These are phyloP conservation scores for Virgularia gustaviana DNA, from an alignment of 92 coral and sea anemone species.

Conservation along the genomic window DNA sequence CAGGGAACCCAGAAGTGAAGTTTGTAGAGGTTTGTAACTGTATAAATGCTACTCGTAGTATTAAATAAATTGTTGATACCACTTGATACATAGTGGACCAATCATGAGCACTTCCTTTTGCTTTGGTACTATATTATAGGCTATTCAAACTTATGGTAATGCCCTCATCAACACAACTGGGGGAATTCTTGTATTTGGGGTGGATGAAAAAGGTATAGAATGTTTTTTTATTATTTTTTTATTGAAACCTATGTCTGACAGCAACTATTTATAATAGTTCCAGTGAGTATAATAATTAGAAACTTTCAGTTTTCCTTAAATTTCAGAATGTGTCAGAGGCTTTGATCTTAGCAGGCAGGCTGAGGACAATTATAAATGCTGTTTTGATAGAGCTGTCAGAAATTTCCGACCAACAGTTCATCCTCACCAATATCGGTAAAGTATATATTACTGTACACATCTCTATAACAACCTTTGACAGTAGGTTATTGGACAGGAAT, in stretches of 20 bases:
- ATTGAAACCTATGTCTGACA: too few relatives aligned
- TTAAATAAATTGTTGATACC: background rate
- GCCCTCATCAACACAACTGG: conserved; percentile 68
- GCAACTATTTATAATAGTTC: too few relatives aligned
- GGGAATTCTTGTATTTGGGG: conserved; percentile 72
- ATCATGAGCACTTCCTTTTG: background rate
- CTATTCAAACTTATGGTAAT: conserved; percentile 45
- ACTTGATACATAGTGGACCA: background rate
- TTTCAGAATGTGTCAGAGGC: conserved; percentile 6
- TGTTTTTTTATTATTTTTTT: too few relatives aligned
- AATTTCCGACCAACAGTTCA: conserved; percentile 59
- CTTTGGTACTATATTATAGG: conserved; percentile 43
- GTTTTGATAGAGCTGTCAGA: conserved; percentile 58
- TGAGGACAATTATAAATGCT: conserved; percentile 54
- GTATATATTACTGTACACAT: background rate
- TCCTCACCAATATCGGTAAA: conserved; percentile 73
- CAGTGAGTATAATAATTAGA: too few relatives aligned
- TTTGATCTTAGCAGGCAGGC: conserved; percentile 28
- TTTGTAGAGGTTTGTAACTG: conserved; percentile 8
- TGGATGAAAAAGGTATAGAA: conserved; percentile 31
- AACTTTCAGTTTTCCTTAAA: background rate
- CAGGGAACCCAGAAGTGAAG: background rate
- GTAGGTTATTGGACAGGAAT: background rate
- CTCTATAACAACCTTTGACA: too few relatives aligned
- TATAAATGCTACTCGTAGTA: background rate